phyloP scores from a whole-genome alignment of 2,113 vertebrate genomes.

The Laticauda colubrina region DNA sequence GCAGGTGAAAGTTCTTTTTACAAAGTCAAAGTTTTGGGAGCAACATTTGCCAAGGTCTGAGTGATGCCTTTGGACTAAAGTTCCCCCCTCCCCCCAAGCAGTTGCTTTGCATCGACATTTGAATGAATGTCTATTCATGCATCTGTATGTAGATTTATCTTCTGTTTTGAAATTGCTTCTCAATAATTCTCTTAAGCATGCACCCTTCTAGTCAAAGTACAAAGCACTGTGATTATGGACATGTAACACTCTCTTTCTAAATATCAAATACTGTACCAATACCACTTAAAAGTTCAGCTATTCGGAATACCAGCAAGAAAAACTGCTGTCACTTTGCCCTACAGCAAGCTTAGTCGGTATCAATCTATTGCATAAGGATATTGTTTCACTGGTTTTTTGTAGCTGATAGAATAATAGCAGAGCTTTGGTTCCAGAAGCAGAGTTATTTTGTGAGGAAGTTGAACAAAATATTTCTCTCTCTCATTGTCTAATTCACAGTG shows the following conservation, averaged over 20 bases:
- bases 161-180: constrained; percentile 36
- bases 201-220: constrained; percentile 32
- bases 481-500: background rate
- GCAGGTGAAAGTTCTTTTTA: background rate
- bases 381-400: constrained; percentile 29
- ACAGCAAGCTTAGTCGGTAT: background rate
- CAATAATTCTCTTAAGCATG: constrained; percentile 36
- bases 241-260: constrained; percentile 32
- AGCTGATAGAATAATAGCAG: background rate
- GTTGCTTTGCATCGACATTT: constrained; percentile 12
- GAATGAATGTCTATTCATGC: constrained; percentile 27
- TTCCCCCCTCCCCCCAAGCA: background rate
- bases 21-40: background rate
- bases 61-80: background rate
- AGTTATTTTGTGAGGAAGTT: constrained; percentile 14
- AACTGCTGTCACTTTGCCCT: constrained; percentile 25
- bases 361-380: constrained; percentile 14
- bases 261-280: constrained; percentile 31
- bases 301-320: constrained; percentile 10
- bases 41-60: background rate
- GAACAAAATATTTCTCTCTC: background rate
- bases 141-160: constrained; percentile 2
- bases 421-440: constrained; percentile 2
- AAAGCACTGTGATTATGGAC: constrained; percentile 43
- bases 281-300: constrained; percentile 39